phyloP scores from a whole-genome alignment of 2,797 vertebrate species.

The Botia kubotai region DNA sequence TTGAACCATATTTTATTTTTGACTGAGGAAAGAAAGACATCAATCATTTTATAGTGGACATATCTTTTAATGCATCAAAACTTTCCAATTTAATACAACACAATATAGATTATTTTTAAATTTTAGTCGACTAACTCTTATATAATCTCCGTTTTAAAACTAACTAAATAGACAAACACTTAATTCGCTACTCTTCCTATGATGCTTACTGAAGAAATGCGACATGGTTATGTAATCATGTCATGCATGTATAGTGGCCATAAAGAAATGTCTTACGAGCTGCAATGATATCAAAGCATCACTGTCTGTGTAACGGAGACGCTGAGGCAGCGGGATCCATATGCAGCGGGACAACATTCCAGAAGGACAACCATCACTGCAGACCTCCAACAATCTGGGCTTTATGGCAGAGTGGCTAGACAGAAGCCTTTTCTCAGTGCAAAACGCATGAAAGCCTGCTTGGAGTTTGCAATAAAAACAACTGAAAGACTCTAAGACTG shows the following conservation, averaged over 20 bases:
- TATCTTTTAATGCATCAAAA: slow-evolving; percentile 13
- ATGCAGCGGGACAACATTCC: too few relatives aligned
- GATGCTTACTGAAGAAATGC: not conserved
- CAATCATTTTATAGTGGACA: too few relatives aligned
- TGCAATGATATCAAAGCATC: not conserved
- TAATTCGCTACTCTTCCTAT: not conserved
- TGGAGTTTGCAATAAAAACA: too few relatives aligned
- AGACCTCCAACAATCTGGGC: too few relatives aligned
- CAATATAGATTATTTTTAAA: not conserved
- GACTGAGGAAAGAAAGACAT: too few relatives aligned
- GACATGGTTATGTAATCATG: slow-evolving; percentile 12
- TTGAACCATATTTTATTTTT: too few relatives aligned
- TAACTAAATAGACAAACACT: too few relatives aligned
- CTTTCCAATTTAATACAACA: not conserved
- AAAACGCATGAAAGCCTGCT: too few relatives aligned
- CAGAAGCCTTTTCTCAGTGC: not conserved
- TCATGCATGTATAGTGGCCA: not conserved
- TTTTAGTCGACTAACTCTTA: not conserved
- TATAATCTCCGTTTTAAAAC: not conserved
- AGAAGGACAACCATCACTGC: not conserved
- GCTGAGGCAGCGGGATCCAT: too few relatives aligned
- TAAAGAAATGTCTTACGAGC: not conserved
- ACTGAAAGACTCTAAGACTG: too few relatives aligned
- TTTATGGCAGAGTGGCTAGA: not conserved
- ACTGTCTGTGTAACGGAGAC: too few relatives aligned